Conservation (phyloP, 2,113 vertebrate genomes). For the Cinclus mexicanus region DNA sequence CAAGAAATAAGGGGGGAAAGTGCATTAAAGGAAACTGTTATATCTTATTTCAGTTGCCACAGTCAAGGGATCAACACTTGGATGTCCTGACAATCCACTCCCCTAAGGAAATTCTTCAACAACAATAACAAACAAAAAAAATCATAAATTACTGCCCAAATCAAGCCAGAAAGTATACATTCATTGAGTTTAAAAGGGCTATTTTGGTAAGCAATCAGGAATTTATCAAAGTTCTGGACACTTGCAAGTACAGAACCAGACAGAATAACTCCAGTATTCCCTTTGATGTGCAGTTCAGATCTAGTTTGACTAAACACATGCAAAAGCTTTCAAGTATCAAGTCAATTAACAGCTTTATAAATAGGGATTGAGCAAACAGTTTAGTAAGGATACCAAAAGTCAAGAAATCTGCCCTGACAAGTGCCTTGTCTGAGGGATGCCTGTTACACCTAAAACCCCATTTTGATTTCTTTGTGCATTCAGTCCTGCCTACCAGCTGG, state of each 20-base stretch:
- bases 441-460: background rate
- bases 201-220: background rate
- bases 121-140: background rate
- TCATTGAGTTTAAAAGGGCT: background rate
- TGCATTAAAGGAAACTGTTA: background rate
- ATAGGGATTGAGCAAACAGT: background rate
- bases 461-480: background rate
- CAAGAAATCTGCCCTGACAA: background rate
- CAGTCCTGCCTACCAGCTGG: background rate
- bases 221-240: background rate
- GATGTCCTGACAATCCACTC: background rate
- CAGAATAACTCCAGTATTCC: background rate
- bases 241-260: background rate
- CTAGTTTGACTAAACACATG: background rate
- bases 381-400: background rate
- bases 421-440: background rate
- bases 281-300: conserved; percentile 11
- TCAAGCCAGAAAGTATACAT: background rate
- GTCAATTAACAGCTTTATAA: background rate
- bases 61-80: background rate
- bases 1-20: background rate
- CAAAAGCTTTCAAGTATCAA: conserved; percentile 33
- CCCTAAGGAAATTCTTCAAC: background rate
- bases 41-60: background rate
- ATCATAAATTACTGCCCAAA: background rate